phyloP scores from a whole-genome alignment of 2,888 invertebrate genomes.

The Polydrusus cervinus region DNA sequence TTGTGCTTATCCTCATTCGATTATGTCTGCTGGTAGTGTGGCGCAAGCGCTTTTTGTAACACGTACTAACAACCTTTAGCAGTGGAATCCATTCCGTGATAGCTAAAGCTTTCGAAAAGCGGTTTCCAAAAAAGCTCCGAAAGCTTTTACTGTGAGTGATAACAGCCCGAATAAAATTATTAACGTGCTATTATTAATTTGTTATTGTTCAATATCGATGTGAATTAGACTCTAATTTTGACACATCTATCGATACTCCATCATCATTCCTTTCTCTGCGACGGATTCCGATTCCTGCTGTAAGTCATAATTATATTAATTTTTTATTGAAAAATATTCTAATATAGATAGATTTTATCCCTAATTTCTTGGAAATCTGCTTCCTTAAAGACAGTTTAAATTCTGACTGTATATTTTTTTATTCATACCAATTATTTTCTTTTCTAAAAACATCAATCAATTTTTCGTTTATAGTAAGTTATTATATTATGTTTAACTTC shows the following conservation, averaged over 20 bases:
- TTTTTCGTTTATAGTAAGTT: too few relatives aligned
- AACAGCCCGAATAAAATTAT: neutral
- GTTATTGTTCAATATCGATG: conserved; percentile 20
- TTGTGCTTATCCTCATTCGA: conserved; percentile 44
- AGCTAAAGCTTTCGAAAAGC: conserved; percentile 52
- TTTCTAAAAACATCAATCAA: too few relatives aligned
- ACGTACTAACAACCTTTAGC: conserved; percentile 42
- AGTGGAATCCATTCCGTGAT: conserved; percentile 51
- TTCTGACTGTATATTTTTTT: too few relatives aligned
- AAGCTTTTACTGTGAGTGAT: conserved; percentile 31
- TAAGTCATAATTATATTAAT: conserved; percentile 2
- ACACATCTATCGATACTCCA: neutral
- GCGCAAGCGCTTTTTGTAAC: conserved; percentile 50
- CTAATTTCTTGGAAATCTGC: too few relatives aligned
- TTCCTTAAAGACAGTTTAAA: too few relatives aligned
- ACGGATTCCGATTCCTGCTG: conserved; percentile 2
- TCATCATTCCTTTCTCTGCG: neutral
- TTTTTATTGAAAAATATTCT: neutral
- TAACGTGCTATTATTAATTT: conserved; percentile 12
- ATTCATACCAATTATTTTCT: too few relatives aligned
- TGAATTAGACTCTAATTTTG: neutral
- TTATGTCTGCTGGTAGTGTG: conserved; percentile 40
- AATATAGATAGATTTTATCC: too few relatives aligned
- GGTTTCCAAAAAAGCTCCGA: conserved; percentile 43
- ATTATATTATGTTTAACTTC: too few relatives aligned